phyloP scores from a whole-genome alignment of 2,797 vertebrate species.

The Hapalemur alaotrensis region DNA sequence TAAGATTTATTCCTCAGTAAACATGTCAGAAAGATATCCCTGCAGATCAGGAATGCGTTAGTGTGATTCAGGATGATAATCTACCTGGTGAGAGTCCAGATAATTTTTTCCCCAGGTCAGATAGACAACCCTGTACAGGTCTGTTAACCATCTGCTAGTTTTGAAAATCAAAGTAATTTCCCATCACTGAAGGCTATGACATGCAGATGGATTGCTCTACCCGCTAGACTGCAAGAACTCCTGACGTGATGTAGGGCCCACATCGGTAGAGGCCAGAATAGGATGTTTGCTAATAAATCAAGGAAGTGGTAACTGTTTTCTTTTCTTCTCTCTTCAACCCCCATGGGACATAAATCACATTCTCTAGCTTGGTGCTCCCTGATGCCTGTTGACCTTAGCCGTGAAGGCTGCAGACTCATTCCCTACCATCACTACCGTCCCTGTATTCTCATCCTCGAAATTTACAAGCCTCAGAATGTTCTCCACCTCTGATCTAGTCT shows the following conservation, averaged over 20 bases:
- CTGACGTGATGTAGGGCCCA: not conserved
- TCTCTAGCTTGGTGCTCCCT: not conserved
- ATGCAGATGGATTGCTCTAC: not conserved
- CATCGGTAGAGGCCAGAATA: accelerated
- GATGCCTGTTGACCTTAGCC: not conserved
- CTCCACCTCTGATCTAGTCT: accelerated
- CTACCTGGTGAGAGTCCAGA: not conserved
- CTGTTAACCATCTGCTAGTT: not conserved
- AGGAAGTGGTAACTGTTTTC: not conserved
- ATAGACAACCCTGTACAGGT: not conserved
- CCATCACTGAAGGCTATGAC: not conserved
- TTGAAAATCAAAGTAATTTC: conserved; percentile 28
- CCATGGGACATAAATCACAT: accelerated
- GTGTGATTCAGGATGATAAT: not conserved
- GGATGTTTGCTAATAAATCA: not conserved
- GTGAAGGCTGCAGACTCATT: not conserved
- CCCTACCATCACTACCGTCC: accelerated
- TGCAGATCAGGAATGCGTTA: not conserved
- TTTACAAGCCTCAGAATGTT: too few relatives aligned
- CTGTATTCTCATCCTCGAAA: not conserved
- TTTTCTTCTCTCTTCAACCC: not conserved
- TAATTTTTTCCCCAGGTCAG: not conserved
- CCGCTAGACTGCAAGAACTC: not conserved
- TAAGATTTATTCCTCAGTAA: not conserved
- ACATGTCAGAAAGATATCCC: not conserved